phyloP scores from a whole-genome alignment of 2,888 invertebrate genomes.

The Tridacna gigas region DNA sequence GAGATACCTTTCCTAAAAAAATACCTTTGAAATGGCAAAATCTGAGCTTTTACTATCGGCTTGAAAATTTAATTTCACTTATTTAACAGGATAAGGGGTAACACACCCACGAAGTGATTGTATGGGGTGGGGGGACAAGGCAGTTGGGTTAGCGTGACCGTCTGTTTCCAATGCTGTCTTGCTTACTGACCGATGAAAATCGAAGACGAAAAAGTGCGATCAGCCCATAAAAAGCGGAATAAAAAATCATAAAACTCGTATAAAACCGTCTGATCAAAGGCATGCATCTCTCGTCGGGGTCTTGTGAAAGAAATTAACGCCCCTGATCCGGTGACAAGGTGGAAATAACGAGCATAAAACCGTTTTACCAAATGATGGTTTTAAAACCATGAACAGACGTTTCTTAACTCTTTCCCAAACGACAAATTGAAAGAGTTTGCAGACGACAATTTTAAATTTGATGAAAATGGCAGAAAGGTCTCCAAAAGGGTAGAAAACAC shows the following conservation, averaged over 20 bases:
- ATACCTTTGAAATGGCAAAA: no score
- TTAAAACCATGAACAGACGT: no score
- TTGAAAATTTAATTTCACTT: no score
- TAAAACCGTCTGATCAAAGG: slow-evolving; percentile 54
- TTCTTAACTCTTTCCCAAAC: no score
- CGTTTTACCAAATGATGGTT: no score
- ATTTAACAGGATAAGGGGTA: background rate
- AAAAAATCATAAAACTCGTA: slow-evolving; percentile 50
- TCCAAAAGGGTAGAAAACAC: no score
- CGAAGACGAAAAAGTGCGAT: slow-evolving; percentile 56
- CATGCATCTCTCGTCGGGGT: slow-evolving; percentile 6
- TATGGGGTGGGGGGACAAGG: background rate
- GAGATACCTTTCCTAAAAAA: no score
- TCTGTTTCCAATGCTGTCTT: slow-evolving; percentile 24
- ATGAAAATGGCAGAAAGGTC: no score
- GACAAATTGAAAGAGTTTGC: no score
- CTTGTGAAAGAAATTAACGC: slow-evolving; percentile 19
- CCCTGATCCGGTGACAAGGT: background rate
- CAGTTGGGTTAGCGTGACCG: background rate
- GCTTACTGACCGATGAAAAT: slow-evolving; percentile 44
- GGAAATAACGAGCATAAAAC: slow-evolving; percentile 7
- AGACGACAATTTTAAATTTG: no score
- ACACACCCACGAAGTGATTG: background rate
- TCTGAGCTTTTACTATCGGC: no score
- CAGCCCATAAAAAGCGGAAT: slow-evolving; percentile 51